Evolutionary conservation across 2,113 vertebrate genomes (phyloP), one percentile per base, ranked within the genome.

Genomic region (Odontophorus gujanensis): DNA sequence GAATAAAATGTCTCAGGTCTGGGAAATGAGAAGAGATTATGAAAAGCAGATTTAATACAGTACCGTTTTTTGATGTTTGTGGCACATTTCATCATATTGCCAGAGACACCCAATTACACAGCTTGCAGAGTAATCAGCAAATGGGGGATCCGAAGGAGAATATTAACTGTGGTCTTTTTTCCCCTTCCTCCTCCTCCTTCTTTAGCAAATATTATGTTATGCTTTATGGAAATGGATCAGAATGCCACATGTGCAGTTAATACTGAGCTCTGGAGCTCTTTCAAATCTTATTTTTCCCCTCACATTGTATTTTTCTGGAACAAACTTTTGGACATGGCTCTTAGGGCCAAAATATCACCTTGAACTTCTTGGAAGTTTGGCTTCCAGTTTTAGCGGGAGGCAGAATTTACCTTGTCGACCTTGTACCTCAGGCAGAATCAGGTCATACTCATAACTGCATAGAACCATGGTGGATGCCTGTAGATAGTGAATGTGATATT

Each of bases 31-130:
- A 94, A 86, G 95, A 96, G 93, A 96, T 97, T 97, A 97, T 97
- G 94, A 97, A 97, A 97, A 97, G 95, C 92, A 97, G 96, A 96
- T 97, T 97, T 96, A 97, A 97, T 96, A 75, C 43, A 96, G 96
- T 91, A 92, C 93, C 81, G 0, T 89, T 96, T 96, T 96, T 91
- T 96, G 95, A 96, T 96, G 93, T 96, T 97, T 96, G 92, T 97
- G 96, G 94, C 94, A 96, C 90, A 97, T 97, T 97, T 96, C 96
- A 96, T 96, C 95, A 87, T 84, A 95, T 81, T 95, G 88, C 91
- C 89, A 78, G 95, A 95, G 93, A 96, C 93, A 96, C 90, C 94
- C 94, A 96, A 96, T 97, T 96, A 96, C 96, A 96, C 95, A 94
- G 91, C 95, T 95, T 95, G 93, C 96, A 89, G 88, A 95, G 93